A percentile compares a stretch with the other conserved stretches of the same genome.
These are phyloP conservation scores for Dichetophora obliterata DNA, from an alignment of 2,888 invertebrate genomes.

Conservation along the genomic window DNA sequence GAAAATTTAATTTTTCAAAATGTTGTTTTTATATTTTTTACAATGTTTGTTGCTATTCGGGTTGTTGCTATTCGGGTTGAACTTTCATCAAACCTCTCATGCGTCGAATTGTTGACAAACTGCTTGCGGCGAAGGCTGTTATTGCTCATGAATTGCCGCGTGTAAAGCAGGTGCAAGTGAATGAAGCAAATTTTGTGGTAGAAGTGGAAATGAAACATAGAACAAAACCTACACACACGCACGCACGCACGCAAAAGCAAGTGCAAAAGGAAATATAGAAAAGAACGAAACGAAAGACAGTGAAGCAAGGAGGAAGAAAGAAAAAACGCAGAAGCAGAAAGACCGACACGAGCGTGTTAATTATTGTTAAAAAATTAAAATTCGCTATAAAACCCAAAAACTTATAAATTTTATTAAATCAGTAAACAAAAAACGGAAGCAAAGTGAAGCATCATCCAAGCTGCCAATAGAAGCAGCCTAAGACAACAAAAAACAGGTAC, in stretches of 20 bases:
- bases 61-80: too few species aligned
- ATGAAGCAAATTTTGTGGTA: slow-evolving; percentile 20
- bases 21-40: too few species aligned
- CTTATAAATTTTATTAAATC: neutral
- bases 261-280: slow-evolving; percentile 20
- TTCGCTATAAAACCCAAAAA: neutral
- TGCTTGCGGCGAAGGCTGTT: too few species aligned
- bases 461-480: neutral
- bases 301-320: slow-evolving; percentile 22
- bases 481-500: neutral
- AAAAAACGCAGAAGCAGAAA: slow-evolving; percentile 41
- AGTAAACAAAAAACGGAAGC: neutral
- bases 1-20: too few species aligned
- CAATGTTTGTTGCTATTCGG: too few species aligned
- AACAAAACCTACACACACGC: neutral
- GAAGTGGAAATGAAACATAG: slow-evolving; percentile 18
- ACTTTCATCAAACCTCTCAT: too few species aligned
- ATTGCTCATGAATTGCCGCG: neutral
- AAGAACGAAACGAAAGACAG: slow-evolving; percentile 22
- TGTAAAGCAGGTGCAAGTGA: slow-evolving; percentile 1
- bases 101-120: too few species aligned
- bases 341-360: slow-evolving; percentile 50
- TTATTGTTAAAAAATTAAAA: slow-evolving; percentile 45
- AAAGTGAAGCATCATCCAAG: neutral
- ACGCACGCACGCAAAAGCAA: slow-evolving; percentile 13